Evolutionary conservation across 2,113 vertebrate genomes (phyloP), one percentile per base, ranked within the genome.

Genomic region (Callopanchax toddi): DNA sequence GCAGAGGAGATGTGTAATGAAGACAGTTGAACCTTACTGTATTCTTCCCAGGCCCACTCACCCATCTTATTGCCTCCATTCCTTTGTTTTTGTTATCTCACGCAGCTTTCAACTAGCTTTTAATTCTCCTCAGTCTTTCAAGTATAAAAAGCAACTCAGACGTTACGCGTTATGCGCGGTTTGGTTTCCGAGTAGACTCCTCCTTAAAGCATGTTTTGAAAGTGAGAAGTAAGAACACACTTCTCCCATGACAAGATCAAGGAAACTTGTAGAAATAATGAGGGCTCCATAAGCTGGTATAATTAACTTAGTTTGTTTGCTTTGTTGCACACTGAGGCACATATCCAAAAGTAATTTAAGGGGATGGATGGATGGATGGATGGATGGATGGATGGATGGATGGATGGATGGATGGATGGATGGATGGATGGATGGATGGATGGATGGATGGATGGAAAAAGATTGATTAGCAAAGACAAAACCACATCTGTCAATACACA

Each of bases 1-100:
- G 72, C 80, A 70, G 81, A 78, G 76, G 70, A 70, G 21, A 81
- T 63, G 58, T 58, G 79, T 86, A 86, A 89, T 86, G 85, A 85
- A 87, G 77, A 79, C 71, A 78, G 69, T 81, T 83, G 71, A 85
- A 71, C 72, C 65, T 77, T 67, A 76, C 67, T 66, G 67, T 67
- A 60, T 81, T 77, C 58, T 58, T 74, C 63, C 39, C 32, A 68
- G 70, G 76, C 58, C 65, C 66, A 40, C 71, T 79, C 76, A 58
- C 73, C 62, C 66, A 55, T 74, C 67, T 62, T 61, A 66, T 60
- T 78, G 42, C 61, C 66, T 78, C 72, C 55, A 74, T 72, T 37
- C 54, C 48, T 29, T 62, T 78, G 74, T 75, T 59, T 84, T 67
- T 25, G 44, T 72, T 67, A 54, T 76, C 71, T 60, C n/a, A 29